Conservation (phyloP, 30 jellyfish, hydroid and myxozoan genomes). For the Hydractinia echinata region DNA sequence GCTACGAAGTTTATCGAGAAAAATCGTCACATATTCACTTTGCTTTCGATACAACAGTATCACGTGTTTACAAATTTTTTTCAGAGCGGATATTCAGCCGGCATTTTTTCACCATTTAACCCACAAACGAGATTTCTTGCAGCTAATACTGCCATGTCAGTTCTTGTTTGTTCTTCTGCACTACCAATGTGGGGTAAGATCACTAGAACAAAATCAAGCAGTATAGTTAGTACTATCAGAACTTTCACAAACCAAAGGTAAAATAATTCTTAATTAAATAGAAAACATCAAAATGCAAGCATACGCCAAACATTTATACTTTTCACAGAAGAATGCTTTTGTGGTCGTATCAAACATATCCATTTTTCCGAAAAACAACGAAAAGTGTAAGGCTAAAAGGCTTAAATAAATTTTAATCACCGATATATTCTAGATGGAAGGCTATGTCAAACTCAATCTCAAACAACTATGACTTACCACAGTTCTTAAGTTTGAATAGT, state of each 20-base stretch:
- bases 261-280: neutral
- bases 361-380: no score
- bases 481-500: conserved; percentile 49
- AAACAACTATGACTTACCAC: conserved; percentile 41
- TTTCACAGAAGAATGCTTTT: no score
- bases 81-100: conserved; percentile 42
- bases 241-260: neutral
- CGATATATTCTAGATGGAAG: neutral
- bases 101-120: conserved; percentile 63
- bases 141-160: conserved; percentile 67
- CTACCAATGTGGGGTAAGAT: conserved; percentile 85
- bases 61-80: no score
- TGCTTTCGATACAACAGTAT: no score
- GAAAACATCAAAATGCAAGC: neutral
- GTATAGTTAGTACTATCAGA: neutral
- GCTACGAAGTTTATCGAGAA: no score
- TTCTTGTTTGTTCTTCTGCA: conserved; percentile 74
- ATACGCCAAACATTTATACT: neutral
- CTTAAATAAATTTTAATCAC: no score
- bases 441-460: neutral
- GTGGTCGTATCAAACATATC: no score
- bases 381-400: no score
- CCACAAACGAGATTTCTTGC: conserved; percentile 60
- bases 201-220: conserved; percentile 28
- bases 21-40: no score